Evolutionary conservation across 2,797 vertebrate genomes (phyloP), one percentile per base, ranked within the genome.

Genomic region (Chelon labrosus): DNA sequence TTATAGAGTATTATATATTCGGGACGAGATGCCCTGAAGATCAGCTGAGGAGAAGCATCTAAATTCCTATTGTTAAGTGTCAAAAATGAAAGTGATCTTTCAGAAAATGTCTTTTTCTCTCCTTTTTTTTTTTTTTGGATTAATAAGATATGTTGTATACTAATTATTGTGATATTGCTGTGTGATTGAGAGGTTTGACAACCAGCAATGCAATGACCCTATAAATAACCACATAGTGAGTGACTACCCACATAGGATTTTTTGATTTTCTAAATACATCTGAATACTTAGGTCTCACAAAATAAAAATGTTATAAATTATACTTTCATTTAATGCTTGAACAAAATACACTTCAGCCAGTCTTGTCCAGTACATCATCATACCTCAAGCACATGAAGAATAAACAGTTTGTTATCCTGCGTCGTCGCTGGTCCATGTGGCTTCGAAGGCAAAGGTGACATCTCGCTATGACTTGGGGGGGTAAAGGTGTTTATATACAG

Each of bases 401-500:
- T 42, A 65, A 76, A 74, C 39, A 41, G 22, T 44, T 44, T 81
- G 65, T 41, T 66, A 49, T 38, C 35, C 44, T 51, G 44, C 47
- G 31, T 31, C 70, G 54, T 49, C 58, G 59, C 57, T 55, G 41
- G 78, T 72, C 73, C 82, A 84, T 85, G 75, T 71, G 73, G 71
- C 77, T 73, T 35, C 72, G 59, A 77, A 80, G 77, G 65, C 66
- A 85, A 85, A 88, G 85, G 86, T 89, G 86, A 90, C 79, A 74
- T 86, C 82, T 85, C 79, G 58, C 86, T 77, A 66, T 72, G 78
- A 82, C 82, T 79, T 60, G 66, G 47, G 79, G 47, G 79, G 86
- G 77, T 82, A 85, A 83, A 88, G 82, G 85, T 89, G 85, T 79
- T 80, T 80, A 61, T 83, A 84, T 77, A 78, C 85, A 82, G 66